Evolutionary conservation across 2,113 vertebrate genomes (phyloP).

Genomic region (Craseonycteris thonglongyai): DNA sequence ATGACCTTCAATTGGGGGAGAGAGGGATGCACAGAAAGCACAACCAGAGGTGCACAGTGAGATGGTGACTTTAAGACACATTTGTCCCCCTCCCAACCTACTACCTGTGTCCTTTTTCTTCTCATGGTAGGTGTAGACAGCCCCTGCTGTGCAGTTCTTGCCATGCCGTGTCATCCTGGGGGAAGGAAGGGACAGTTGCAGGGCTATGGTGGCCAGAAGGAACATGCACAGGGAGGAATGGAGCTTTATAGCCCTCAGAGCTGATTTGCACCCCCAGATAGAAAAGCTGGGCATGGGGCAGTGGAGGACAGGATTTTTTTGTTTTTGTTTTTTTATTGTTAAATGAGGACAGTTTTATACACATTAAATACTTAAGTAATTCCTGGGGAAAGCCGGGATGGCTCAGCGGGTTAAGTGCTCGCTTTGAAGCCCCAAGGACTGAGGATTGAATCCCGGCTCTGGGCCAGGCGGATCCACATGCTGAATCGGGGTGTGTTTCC

Average conservation of each 20-base stretch:
- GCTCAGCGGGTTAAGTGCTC: too few species aligned
- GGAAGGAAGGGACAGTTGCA: not conserved
- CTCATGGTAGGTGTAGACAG: slow-evolving; percentile 94
- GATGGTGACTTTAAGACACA: not conserved
- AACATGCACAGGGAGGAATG: not conserved
- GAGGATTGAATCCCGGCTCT: too few species aligned
- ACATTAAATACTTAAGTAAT: not conserved
- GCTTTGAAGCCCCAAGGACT: too few species aligned
- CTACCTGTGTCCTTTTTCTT: slow-evolving; percentile 93
- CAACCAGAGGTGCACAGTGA: not conserved
- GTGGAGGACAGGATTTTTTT: too few species aligned
- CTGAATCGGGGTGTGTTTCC: too few species aligned
- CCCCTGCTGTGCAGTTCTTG: slow-evolving; percentile 93
- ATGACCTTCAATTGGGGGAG: not conserved
- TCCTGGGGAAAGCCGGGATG: too few species aligned
- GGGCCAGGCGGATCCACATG: too few species aligned
- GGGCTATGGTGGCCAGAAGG: not conserved
- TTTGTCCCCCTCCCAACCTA: accelerated
- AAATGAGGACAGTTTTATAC: not conserved
- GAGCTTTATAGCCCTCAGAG: not conserved
- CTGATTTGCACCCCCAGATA: not conserved
- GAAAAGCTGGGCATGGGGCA: not conserved
- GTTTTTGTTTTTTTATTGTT: too few species aligned
- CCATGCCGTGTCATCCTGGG: slow-evolving; percentile 89
- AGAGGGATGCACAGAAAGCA: not conserved